Percentiles rank a stretch among this genome's conserved stretches.
Evolutionary conservation across 2,888 invertebrate genomes (phyloP).

Genomic region (Sphaeridia pumilis): DNA sequence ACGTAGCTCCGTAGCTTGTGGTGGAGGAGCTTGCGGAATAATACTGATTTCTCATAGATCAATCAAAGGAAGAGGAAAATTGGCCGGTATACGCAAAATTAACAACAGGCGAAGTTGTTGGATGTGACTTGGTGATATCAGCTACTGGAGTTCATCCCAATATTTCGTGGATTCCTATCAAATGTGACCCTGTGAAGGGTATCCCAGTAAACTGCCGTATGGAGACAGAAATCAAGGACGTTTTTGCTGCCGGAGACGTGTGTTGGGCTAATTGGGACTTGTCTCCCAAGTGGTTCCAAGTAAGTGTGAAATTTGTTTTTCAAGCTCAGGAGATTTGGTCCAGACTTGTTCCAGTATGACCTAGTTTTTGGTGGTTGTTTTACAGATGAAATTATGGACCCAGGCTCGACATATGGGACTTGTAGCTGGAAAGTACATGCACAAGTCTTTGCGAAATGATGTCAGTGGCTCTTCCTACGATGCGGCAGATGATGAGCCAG

Average conservation of each 20-base stretch:
- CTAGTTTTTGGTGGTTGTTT: background rate
- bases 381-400: conserved; percentile 89
- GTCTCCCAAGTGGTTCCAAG: conserved; percentile 67
- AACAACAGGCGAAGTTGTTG: conserved; percentile 56
- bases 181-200: conserved; percentile 55
- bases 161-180: conserved; percentile 16
- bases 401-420: conserved; percentile 96
- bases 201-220: conserved; percentile 73
- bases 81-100: conserved; percentile 63
- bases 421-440: conserved; percentile 86
- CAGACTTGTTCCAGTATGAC: background rate
- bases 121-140: conserved; percentile 84
- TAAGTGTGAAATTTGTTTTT: conserved; percentile 22
- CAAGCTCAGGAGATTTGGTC: background rate
- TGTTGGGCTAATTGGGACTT: conserved; percentile 67
- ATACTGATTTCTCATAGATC: background rate
- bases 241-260: conserved; percentile 94
- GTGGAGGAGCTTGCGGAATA: background rate
- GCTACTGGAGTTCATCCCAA: conserved; percentile 84
- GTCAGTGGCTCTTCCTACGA: background rate
- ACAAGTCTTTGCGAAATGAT: conserved; percentile 46
- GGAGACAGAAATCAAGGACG: conserved; percentile 60
- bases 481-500: conserved; percentile 14
- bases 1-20: background rate
- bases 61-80: conserved; percentile 6